Base-by-base conservation (phyloP, 2,797 vertebrate genomes). In the Pseudochirops cupreus region DNA sequence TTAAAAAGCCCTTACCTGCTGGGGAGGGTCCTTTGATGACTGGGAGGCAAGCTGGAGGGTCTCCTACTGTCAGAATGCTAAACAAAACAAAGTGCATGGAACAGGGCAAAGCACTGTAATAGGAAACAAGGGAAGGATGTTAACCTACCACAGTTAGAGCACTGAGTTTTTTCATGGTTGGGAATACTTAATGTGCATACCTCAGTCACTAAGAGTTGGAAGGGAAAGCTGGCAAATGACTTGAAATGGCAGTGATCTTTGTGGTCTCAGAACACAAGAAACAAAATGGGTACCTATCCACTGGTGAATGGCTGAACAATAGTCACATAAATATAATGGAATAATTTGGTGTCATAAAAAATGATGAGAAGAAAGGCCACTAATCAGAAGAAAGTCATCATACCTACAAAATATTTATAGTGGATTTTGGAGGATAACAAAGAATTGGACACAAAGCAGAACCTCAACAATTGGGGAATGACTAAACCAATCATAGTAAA, bases 51-150 rank as follows among this genome's bases (percentile, higher is more conserved):
- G 57, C 62, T 91, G 92, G 16, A 39, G 96, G 94, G 93, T 94
- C 96, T 96, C 92, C 94, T 96, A 92, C 96, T 97, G 94, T 94
- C n/a, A 29, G 55, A 9, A 16, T 29, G 97, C 96, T 98, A 97
- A 95, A 82, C 9, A 29, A 97, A 95, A 82, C 9, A 29, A 94
- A 95, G 93, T 28, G 4, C 7, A 94, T 52, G 13, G 31, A 18
- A 1, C 82, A 4, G 94, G 95, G 56, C 0, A 92, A 97, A 97
- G 97, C 94, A 95, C 52, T n/a, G 2, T 6, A 92, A 90, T 94
- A 97, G 97, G 97, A 98, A 98, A 96, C 91, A 97, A 5, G 0
- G 93, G 96, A 93, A 98, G 97, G 96, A 97, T 95, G 96, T 94
- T 96, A 57, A 87, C 7, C 89, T 28, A 95, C 97, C 94, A 50